Percentiles rank a stretch among this genome's conserved stretches.
Conservation (phyloP, 2,888 invertebrate genomes). For the Cantharis lateralis region DNA sequence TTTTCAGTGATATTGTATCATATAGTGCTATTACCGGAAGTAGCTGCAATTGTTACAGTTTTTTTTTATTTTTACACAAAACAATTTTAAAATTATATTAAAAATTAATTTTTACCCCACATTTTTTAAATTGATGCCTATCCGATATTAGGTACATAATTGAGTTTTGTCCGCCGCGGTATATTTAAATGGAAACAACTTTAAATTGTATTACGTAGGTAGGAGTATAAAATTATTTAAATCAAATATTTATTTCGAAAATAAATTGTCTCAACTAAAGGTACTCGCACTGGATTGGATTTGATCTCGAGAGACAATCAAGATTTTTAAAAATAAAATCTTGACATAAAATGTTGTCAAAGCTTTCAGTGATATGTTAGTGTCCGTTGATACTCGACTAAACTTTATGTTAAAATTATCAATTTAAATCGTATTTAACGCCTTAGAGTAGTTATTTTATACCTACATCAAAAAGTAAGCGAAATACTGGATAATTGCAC, state of each 20-base stretch:
- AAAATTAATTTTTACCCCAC: background rate
- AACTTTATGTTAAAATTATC: slow-evolving; percentile 9
- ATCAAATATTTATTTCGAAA: too few species aligned
- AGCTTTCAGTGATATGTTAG: slow-evolving; percentile 27
- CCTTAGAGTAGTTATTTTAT: background rate
- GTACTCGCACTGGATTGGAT: slow-evolving; percentile 20
- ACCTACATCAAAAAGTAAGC: slow-evolving; percentile 25
- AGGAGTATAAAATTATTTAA: too few species aligned
- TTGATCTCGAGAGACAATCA: slow-evolving; percentile 35
- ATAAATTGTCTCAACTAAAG: slow-evolving; percentile 8
- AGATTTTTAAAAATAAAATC: slow-evolving; percentile 35
- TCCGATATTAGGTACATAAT: background rate
- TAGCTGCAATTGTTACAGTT: slow-evolving; percentile 4
- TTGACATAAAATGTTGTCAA: slow-evolving; percentile 26
- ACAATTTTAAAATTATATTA: background rate
- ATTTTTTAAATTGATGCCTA: background rate
- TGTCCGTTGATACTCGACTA: slow-evolving; percentile 12
- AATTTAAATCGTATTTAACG: background rate
- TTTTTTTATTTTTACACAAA: background rate
- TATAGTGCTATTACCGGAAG: slow-evolving; percentile 22
- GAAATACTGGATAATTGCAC: slow-evolving; percentile 36
- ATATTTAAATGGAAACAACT: background rate
- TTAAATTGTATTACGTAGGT: too few species aligned
- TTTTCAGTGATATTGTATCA: slow-evolving; percentile 31
- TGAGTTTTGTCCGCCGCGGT: background rate